Percentiles rank a stretch among this genome's conserved stretches.
These are phyloP conservation scores for Delphinus delphis DNA, from an alignment of 2,113 vertebrate species.

Conservation along the genomic window DNA sequence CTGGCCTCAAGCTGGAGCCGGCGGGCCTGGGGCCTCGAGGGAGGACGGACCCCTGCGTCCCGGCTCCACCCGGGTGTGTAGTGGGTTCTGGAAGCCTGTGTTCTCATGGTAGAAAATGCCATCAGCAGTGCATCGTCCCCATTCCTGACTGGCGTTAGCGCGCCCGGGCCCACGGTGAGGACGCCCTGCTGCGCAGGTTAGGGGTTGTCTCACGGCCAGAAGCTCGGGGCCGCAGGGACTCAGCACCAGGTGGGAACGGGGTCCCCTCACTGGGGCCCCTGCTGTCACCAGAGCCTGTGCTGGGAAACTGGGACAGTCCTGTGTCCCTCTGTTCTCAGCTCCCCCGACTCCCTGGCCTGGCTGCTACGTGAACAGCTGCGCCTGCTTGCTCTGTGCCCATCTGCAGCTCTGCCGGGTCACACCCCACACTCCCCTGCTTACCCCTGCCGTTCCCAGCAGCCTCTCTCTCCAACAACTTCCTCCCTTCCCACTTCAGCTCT, in stretches of 20 bases:
- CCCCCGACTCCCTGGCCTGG: fast-evolving
- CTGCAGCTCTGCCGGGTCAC: not conserved
- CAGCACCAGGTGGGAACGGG: not conserved
- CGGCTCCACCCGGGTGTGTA: fast-evolving
- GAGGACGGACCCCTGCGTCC: fast-evolving
- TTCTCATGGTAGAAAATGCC: not conserved
- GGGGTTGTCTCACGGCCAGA: not conserved
- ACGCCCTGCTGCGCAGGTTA: fast-evolving
- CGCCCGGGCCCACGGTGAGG: fast-evolving
- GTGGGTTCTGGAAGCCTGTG: not conserved
- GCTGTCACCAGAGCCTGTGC: fast-evolving
- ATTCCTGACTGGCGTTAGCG: fast-evolving
- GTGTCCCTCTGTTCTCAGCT: not conserved
- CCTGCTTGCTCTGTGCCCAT: not conserved
- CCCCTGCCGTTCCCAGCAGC: not conserved
- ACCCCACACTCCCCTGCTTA: not conserved
- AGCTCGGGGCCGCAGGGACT: not conserved
- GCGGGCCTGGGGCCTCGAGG: fast-evolving
- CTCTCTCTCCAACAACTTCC: fast-evolving
- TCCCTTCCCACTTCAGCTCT: not conserved
- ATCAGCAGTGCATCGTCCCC: fast-evolving
- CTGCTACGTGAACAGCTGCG: fast-evolving
- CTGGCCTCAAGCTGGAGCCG: not conserved
- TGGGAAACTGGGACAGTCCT: not conserved
- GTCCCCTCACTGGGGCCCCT: no score